Evolutionary conservation across 2,888 invertebrate species (phyloP).

Genomic region (Rhaphigaster nebulosa): DNA sequence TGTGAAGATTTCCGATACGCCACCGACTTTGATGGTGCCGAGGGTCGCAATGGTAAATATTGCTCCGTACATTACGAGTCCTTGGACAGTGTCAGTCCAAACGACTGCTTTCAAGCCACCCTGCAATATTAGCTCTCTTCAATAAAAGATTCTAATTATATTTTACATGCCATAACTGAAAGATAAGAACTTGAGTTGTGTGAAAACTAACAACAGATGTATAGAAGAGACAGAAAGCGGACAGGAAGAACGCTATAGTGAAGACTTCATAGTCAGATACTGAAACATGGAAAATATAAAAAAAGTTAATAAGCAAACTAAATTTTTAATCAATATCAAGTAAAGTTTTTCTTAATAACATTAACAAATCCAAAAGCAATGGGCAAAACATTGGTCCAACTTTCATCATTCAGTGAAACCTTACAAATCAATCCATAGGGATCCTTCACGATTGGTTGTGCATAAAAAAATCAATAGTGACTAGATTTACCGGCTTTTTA

Average conservation of each 20-base stretch:
- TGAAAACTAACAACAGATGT: background rate
- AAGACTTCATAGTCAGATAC: background rate
- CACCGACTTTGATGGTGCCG: conserved; percentile 78
- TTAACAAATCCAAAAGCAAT: too few relatives aligned
- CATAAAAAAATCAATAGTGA: too few relatives aligned
- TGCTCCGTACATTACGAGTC: conserved; percentile 80
- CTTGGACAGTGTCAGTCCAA: conserved; percentile 84
- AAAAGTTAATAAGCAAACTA: too few relatives aligned
- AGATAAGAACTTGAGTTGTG: background rate
- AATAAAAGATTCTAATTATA: background rate
- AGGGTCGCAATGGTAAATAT: conserved; percentile 76
- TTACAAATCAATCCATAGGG: too few relatives aligned
- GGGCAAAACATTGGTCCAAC: too few relatives aligned
- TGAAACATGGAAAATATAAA: background rate
- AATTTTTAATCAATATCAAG: background rate
- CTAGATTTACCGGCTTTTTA: too few relatives aligned
- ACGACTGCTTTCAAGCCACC: conserved; percentile 84
- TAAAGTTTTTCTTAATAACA: too few relatives aligned
- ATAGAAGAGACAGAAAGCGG: conserved; percentile 22
- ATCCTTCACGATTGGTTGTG: too few relatives aligned
- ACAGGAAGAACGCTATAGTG: background rate
- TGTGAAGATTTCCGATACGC: conserved; percentile 74
- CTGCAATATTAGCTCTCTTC: conserved; percentile 69
- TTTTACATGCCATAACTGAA: background rate
- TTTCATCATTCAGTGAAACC: too few relatives aligned